Base-by-base conservation (phyloP, 2,797 vertebrate species). In the Antennarius maculatus region DNA sequence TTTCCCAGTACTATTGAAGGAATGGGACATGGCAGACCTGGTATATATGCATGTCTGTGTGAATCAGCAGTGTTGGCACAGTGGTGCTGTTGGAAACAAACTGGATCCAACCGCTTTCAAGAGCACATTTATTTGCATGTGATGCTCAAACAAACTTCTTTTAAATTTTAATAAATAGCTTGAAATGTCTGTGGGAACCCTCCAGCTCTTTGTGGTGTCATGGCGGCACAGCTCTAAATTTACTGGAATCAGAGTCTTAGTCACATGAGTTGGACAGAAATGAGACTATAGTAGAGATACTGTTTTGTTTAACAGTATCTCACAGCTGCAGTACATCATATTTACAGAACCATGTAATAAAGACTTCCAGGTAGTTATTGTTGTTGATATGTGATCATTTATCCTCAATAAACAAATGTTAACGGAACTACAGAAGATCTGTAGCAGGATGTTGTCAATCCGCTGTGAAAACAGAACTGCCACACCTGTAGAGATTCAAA, bases 231-330 rank as follows among this genome's bases (percentile, higher is more conserved):
- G 23, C 23, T 16, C 15, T 51, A 18, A 61, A 58, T 77, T n/a
- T 12, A 65, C 2, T 3, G 27, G 48, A 80, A 71, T 71, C 61
- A 9, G 34, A 51, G 48, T 42, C 12, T 15, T 47, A 53, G 55
- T 58, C n/a, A 54, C 37, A 13, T 5, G 43, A 9, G 27, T 11
- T 42, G 23, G 14, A 17, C 48, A 28, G 27, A 14, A 61, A 43
- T 58, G 54, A 54, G 23, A 52, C 15, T 31, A 28, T 56, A 42
- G 28, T 31, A 31, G 13, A 56, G 28, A 57, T 27, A 7, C 42
- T 10, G 8, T 13, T 59, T 60, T 43, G 14, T 28, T 45, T n/a
- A 23, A 37, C 51, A 50, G 46, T 31, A 47, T 29, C 14, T 45
- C 18, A 54, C 9, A 49, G 12, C 9, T 59, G 27, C 17, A 42